Conservation (phyloP, 2,888 invertebrate genomes). For the Leptinotarsa haldemani region DNA sequence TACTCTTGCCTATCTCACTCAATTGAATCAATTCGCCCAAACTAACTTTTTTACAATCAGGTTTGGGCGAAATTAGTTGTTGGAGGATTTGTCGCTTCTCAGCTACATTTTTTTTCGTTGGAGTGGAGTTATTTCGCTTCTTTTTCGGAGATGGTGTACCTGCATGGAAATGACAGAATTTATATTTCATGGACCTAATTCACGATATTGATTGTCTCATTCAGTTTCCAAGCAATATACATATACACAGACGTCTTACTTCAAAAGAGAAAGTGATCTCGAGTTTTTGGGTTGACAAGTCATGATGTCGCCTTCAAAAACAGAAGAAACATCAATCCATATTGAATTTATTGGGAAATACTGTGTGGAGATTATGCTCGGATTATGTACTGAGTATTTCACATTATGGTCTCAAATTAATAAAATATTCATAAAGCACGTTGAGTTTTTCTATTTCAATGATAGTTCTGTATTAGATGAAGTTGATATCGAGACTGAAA, state of each 20-base stretch:
- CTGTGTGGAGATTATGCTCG: too few relatives aligned
- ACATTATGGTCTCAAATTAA: too few relatives aligned
- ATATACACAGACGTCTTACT: slow-evolving; percentile 23
- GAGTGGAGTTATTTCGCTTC: slow-evolving; percentile 83
- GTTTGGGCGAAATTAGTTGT: slow-evolving; percentile 78
- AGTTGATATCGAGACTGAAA: too few relatives aligned
- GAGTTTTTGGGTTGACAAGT: too few relatives aligned
- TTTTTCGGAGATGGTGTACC: slow-evolving; percentile 83
- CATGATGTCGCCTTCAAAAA: too few relatives aligned
- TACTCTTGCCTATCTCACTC: slow-evolving; percentile 70
- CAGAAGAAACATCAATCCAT: too few relatives aligned
- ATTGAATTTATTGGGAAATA: too few relatives aligned
- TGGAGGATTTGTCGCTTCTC: slow-evolving; percentile 85
- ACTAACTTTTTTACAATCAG: slow-evolving; percentile 73
- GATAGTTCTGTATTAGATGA: too few relatives aligned
- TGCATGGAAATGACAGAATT: slow-evolving; percentile 57
- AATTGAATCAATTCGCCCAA: slow-evolving; percentile 81
- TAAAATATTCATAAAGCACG: too few relatives aligned
- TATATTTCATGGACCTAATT: background rate
- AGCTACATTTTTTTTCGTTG: slow-evolving; percentile 78
- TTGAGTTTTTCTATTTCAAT: too few relatives aligned
- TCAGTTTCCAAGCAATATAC: slow-evolving; percentile 28
- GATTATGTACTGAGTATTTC: too few relatives aligned
- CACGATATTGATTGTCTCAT: background rate
- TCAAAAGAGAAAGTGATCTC: background rate